phyloP scores from a whole-genome alignment of 2,797 vertebrate genomes.

The Emydoidea blandingii region DNA sequence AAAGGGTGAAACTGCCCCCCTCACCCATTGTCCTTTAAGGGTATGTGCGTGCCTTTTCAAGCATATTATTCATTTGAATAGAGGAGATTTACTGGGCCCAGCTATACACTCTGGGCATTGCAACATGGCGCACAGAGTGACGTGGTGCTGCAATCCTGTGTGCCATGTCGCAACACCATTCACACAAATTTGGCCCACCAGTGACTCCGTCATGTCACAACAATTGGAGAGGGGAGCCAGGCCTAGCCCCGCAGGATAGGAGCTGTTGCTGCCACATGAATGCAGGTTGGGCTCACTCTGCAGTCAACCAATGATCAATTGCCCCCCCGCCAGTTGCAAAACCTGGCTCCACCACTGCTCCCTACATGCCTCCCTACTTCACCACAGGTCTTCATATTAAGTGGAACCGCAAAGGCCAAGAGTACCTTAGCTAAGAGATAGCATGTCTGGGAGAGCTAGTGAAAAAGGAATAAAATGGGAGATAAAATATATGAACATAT shows the following conservation, averaged over 20 bases:
- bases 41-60: background rate
- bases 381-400: background rate
- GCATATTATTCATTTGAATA: too few relatives aligned
- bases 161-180: background rate
- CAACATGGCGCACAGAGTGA: background rate
- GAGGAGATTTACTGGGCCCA: background rate
- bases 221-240: background rate
- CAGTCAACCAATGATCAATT: background rate
- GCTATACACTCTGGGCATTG: background rate
- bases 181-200: background rate
- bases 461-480: background rate
- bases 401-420: background rate
- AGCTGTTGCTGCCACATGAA: background rate
- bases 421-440: background rate
- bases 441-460: rapidly evolving
- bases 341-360: background rate
- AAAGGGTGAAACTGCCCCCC: too few relatives aligned
- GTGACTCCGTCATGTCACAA: background rate
- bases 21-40: too few relatives aligned
- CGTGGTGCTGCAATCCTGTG: background rate
- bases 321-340: background rate
- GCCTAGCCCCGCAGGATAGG: too few relatives aligned
- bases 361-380: background rate
- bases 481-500: background rate
- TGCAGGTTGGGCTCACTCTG: background rate